Conservation (phyloP, 2,113 vertebrate species). For the Morone saxatilis region DNA sequence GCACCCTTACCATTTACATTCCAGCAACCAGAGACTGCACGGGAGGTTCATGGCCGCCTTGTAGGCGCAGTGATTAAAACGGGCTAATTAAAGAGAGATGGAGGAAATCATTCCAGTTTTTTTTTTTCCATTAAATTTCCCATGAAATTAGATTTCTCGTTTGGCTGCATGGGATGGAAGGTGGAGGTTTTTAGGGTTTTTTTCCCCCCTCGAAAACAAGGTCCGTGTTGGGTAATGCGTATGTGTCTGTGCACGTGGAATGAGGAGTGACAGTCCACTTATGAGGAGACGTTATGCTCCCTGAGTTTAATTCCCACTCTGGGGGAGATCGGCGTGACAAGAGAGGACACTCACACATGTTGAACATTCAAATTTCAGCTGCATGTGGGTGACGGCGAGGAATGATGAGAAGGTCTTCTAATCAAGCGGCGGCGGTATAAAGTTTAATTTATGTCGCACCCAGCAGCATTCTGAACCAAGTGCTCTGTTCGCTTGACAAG, state of each 20-base stretch:
- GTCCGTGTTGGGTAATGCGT: slow-evolving; percentile 9
- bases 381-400: neutral
- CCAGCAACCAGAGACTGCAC: slow-evolving; percentile 25
- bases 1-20: slow-evolving; percentile 36
- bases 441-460: neutral
- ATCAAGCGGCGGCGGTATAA: neutral
- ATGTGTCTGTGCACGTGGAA: slow-evolving; percentile 20
- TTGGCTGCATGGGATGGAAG: slow-evolving; percentile 51
- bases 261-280: slow-evolving; percentile 75
- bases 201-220: slow-evolving; percentile 7
- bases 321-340: slow-evolving; percentile 39
- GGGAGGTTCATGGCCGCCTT: slow-evolving; percentile 37
- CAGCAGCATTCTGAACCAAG: neutral
- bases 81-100: slow-evolving; percentile 77
- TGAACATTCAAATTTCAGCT: slow-evolving; percentile 40
- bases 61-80: slow-evolving; percentile 69
- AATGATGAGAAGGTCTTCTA: neutral
- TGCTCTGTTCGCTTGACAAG: neutral
- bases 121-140: slow-evolving; percentile 71
- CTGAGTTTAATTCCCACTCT: slow-evolving; percentile 62
- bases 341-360: slow-evolving; percentile 38
- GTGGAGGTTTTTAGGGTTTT: slow-evolving; percentile 23
- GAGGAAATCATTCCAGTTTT: slow-evolving; percentile 55
- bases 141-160: slow-evolving; percentile 78
- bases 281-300: slow-evolving; percentile 69